Percentiles rank a stretch among this genome's conserved stretches.
Conservation (phyloP, 2,113 vertebrate species). For the Mus spicilegus region DNA sequence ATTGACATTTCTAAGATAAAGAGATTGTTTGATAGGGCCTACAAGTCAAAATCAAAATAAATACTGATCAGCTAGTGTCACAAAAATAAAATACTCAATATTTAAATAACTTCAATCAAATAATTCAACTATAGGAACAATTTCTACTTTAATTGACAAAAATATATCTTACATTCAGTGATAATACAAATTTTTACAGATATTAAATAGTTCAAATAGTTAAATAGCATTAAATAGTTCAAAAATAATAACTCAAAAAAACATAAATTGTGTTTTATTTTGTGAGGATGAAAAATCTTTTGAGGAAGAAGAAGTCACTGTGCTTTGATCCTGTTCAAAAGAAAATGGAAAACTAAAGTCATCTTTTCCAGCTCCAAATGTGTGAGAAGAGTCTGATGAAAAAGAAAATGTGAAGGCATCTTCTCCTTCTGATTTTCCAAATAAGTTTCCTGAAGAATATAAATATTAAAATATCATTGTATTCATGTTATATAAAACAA, state of each 20-base stretch:
- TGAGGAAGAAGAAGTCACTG: constrained; percentile 80
- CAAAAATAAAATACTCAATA: constrained; percentile 66
- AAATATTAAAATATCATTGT: constrained; percentile 64
- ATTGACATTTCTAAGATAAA: background rate
- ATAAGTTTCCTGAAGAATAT: constrained; percentile 85
- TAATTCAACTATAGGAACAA: constrained; percentile 63
- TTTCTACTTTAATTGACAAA: constrained; percentile 74
- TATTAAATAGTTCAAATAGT: constrained; percentile 40
- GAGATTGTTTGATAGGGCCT: background rate
- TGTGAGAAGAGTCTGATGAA: constrained; percentile 80
- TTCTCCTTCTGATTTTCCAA: constrained; percentile 88
- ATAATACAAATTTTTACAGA: constrained; percentile 62
- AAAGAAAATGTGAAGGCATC: constrained; percentile 88
- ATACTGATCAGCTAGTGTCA: constrained; percentile 61
- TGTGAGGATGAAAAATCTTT: constrained; percentile 85
- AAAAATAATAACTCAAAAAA: constrained; percentile 86
- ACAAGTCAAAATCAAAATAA: constrained; percentile 54
- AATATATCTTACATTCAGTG: constrained; percentile 75
- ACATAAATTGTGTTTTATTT: constrained; percentile 84
- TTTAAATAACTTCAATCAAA: constrained; percentile 58
- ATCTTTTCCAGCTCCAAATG: constrained; percentile 88
- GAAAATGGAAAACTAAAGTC: constrained; percentile 88
- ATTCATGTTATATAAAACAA: constrained; percentile 58
- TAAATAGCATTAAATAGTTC: constrained; percentile 76
- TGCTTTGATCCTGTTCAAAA: constrained; percentile 88